These are phyloP conservation scores for Platyrinchus mystaceus DNA, from an alignment of 2,797 vertebrate genomes.

Conservation along the genomic window DNA sequence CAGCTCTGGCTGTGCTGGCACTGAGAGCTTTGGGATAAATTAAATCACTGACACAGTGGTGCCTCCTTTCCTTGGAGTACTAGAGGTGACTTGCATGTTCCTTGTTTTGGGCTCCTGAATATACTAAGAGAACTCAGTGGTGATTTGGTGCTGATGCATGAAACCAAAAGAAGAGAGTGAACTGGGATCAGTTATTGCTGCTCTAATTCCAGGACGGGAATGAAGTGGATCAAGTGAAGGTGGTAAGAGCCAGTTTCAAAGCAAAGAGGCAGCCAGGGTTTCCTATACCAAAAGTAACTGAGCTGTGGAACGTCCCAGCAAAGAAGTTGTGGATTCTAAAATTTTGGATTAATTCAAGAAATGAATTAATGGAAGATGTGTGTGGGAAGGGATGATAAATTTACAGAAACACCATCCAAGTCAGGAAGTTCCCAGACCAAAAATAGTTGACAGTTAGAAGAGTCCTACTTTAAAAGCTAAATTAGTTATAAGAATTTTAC, in stretches of 20 bases:
- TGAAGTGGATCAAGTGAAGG: neutral
- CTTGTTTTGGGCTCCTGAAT: neutral
- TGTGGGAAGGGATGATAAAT: neutral
- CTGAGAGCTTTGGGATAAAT: too few relatives aligned
- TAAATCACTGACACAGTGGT: neutral
- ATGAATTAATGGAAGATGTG: neutral
- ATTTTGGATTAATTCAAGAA: neutral
- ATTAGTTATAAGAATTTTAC: neutral
- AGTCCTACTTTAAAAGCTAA: neutral
- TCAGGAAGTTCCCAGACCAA: neutral
- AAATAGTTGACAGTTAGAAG: neutral
- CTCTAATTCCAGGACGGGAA: neutral
- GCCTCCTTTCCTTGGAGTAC: neutral
- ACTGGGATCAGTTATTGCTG: neutral
- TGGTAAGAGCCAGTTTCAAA: neutral
- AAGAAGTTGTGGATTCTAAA: neutral
- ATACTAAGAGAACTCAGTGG: rapidly evolving
- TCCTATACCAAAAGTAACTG: too few relatives aligned
- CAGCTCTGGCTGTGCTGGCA: neutral
- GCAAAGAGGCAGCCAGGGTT: neutral
- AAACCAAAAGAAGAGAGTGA: neutral
- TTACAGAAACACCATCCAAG: neutral
- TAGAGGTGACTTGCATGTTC: neutral
- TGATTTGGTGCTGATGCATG: neutral
- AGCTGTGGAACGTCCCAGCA: neutral